Conservation (phyloP, 2,797 vertebrate species). For the Synaphobranchus kaupii region DNA sequence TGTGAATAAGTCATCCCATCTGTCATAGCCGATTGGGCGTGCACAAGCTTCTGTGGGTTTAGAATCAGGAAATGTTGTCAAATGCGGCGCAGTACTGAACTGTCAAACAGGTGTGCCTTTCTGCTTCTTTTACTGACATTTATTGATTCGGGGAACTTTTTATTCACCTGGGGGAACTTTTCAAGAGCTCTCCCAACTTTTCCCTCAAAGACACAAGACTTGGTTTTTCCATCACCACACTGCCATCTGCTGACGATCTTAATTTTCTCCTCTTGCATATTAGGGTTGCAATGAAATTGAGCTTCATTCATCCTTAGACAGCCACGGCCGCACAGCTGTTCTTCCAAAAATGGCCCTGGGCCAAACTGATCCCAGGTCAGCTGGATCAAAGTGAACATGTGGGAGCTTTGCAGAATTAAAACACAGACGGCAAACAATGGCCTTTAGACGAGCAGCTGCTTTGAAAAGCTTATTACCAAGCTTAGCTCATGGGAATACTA, state of each 20-base stretch:
- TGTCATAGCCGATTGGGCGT: background rate
- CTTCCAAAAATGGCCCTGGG: background rate
- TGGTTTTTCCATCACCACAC: constrained; percentile 22
- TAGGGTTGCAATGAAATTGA: background rate
- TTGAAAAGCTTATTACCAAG: background rate
- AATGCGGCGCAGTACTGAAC: background rate
- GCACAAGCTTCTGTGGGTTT: background rate
- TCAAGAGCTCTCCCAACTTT: background rate
- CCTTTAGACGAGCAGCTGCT: background rate
- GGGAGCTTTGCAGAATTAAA: background rate
- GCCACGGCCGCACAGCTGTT: background rate
- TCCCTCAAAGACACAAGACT: background rate
- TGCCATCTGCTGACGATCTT: constrained; percentile 44
- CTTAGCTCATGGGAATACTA: background rate
- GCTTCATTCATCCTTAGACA: background rate
- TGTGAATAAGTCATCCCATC: background rate
- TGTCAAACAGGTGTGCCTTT: background rate
- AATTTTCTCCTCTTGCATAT: background rate
- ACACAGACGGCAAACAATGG: background rate
- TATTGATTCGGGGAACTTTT: background rate
- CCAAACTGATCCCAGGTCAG: constrained; percentile 9
- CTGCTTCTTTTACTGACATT: background rate
- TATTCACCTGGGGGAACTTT: background rate
- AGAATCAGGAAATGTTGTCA: background rate
- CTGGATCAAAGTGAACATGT: background rate